Evolutionary conservation across 2,113 vertebrate species (phyloP).

Genomic region (Mastomys coucha): DNA sequence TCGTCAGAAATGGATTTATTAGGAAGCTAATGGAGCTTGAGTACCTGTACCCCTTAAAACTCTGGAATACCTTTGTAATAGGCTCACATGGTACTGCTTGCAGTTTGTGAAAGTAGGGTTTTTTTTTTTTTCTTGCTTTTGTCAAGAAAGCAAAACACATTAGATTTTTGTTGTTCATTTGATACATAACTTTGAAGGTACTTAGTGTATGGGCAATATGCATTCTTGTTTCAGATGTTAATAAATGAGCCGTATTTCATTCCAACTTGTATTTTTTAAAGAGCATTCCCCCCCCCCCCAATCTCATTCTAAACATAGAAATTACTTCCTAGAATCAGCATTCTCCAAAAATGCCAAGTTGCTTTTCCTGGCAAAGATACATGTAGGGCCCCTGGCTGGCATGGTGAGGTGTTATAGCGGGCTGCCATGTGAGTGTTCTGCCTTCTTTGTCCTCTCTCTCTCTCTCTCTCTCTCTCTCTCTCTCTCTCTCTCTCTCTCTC

Average conservation of each 20-base stretch:
- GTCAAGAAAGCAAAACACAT: background rate
- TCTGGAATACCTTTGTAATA: background rate
- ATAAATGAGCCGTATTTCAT: background rate
- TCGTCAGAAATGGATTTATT: background rate
- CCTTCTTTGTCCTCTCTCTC: background rate
- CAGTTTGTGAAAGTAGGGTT: background rate
- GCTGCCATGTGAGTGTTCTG: background rate
- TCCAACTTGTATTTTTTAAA: background rate
- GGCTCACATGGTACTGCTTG: background rate
- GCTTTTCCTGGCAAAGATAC: background rate
- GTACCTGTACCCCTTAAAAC: background rate
- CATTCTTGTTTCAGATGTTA: background rate
- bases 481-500: too few species aligned
- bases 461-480: background rate
- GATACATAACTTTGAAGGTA: background rate
- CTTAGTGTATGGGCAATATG: background rate
- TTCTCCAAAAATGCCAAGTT: background rate
- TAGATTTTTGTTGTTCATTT: background rate
- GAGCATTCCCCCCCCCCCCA: background rate
- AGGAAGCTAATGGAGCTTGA: background rate
- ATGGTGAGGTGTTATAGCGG: rapidly evolving
- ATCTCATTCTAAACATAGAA: background rate
- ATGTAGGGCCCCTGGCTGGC: rapidly evolving
- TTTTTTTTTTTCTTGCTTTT: background rate
- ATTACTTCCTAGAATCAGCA: background rate